Conservation (phyloP, 2,797 vertebrate species). For the Poeciliopsis infans region DNA sequence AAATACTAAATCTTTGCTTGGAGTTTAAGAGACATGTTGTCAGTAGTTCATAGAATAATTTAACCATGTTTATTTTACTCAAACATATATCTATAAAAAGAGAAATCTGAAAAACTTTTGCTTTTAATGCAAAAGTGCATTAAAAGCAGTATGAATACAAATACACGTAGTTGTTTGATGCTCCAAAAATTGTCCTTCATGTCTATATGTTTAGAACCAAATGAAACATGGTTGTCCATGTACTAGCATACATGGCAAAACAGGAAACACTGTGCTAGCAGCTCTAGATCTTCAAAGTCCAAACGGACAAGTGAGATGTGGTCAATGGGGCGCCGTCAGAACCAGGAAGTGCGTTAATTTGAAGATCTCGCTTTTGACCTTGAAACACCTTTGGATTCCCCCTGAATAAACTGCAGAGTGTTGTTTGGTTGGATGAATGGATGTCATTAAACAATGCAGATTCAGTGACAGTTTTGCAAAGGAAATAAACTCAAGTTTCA, state of each 20-base stretch:
- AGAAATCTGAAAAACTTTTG: no score
- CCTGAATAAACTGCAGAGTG: background rate
- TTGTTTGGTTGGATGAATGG: background rate
- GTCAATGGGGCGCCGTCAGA: background rate
- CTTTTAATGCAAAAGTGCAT: background rate
- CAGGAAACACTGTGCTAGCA: background rate
- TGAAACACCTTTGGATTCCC: background rate
- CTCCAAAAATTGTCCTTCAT: background rate
- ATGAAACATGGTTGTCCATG: background rate
- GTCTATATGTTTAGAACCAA: background rate
- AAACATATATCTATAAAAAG: no score
- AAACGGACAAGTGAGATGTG: background rate
- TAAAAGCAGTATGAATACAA: background rate
- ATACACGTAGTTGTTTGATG: background rate
- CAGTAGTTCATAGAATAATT: no score
- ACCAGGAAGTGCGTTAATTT: background rate
- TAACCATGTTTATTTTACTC: no score
- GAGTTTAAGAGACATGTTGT: no score
- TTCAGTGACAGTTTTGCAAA: background rate
- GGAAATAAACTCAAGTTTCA: conserved; percentile 15
- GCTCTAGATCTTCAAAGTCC: background rate
- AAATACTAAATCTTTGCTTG: no score
- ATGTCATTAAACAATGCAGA: background rate
- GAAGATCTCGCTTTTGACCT: background rate
- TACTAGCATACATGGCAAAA: background rate